Percentiles rank a stretch among this genome's conserved stretches.
These are phyloP conservation scores for Jordanella pulchra DNA, from an alignment of 2,797 vertebrate genomes.

Conservation along the genomic window DNA sequence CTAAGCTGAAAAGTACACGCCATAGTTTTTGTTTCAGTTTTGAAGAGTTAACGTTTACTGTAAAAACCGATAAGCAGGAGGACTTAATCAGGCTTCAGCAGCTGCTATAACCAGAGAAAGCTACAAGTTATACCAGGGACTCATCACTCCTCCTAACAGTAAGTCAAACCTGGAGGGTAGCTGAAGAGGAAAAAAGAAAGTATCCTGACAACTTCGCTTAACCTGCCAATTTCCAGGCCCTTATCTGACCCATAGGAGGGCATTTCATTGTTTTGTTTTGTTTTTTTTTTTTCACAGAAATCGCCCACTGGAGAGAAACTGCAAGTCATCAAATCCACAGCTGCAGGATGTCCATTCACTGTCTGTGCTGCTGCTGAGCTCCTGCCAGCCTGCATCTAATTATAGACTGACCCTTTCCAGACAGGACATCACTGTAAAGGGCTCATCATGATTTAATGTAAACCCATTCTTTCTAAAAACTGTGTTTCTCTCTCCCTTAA, in stretches of 20 bases:
- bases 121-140: background rate
- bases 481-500: background rate
- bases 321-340: slow-evolving; percentile 81
- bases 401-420: slow-evolving; percentile 61
- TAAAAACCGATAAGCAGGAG: background rate
- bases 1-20: background rate
- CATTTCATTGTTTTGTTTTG: background rate
- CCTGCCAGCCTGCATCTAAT: slow-evolving; percentile 75
- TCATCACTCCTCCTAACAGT: background rate
- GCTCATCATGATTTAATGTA: slow-evolving; percentile 43
- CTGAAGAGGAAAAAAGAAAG: background rate
- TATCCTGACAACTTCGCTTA: background rate
- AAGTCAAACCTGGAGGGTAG: background rate
- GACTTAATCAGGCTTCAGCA: background rate
- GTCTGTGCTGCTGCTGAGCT: slow-evolving; percentile 67
- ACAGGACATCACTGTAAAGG: slow-evolving; percentile 46
- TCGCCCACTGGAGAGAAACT: slow-evolving; percentile 63
- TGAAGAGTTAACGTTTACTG: background rate
- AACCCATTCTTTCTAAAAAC: slow-evolving; percentile 17
- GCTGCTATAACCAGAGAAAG: background rate
- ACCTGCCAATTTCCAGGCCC: background rate
- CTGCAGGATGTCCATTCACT: slow-evolving; percentile 51
- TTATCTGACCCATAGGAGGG: background rate
- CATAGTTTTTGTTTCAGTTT: background rate
- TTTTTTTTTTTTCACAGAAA: slow-evolving; percentile 39